Evolutionary conservation across 2,888 invertebrate genomes (phyloP).

Genomic region (Clistopyga incitator): DNA sequence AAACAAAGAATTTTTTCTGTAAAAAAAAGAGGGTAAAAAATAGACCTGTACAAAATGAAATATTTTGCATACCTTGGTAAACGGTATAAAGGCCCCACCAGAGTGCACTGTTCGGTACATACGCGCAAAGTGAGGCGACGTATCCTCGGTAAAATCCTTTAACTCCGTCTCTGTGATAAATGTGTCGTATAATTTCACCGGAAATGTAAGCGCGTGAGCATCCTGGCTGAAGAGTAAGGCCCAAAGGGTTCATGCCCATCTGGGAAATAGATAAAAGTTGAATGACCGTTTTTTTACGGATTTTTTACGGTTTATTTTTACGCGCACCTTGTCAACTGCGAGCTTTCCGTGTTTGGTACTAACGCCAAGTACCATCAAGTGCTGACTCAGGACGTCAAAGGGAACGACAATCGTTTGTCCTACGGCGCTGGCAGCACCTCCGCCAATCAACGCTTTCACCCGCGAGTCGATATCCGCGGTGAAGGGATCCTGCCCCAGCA

Average conservation of each 20-base stretch:
- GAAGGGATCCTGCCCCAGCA: slow-evolving; percentile 87
- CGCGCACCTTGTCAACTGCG: slow-evolving; percentile 79
- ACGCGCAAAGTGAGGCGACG: slow-evolving; percentile 95
- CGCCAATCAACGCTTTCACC: slow-evolving; percentile 93
- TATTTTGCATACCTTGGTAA: slow-evolving; percentile 93
- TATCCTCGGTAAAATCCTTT: slow-evolving; percentile 97
- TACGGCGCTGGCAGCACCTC: slow-evolving; percentile 95
- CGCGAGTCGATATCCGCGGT: slow-evolving; percentile 87
- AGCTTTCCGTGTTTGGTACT: slow-evolving; percentile 79
- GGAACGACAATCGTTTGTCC: slow-evolving; percentile 98
- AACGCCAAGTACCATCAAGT: slow-evolving; percentile 96
- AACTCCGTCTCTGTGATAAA: slow-evolving; percentile 93
- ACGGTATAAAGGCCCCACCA: slow-evolving; percentile 99
- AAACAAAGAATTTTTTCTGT: neutral
- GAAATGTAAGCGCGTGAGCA: slow-evolving; percentile 89
- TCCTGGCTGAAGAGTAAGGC: slow-evolving; percentile 88
- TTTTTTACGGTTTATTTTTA: neutral
- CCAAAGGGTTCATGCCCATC: slow-evolving; percentile 90
- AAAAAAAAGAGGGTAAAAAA: neutral
- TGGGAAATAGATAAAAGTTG: slow-evolving; percentile 73
- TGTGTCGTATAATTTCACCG: slow-evolving; percentile 90
- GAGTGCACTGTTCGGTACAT: slow-evolving; percentile 98
- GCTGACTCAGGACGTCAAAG: slow-evolving; percentile 98
- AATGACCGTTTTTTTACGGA: neutral
- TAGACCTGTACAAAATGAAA: neutral